Conservation (phyloP, 2,888 invertebrate species). For the Troides helena region DNA sequence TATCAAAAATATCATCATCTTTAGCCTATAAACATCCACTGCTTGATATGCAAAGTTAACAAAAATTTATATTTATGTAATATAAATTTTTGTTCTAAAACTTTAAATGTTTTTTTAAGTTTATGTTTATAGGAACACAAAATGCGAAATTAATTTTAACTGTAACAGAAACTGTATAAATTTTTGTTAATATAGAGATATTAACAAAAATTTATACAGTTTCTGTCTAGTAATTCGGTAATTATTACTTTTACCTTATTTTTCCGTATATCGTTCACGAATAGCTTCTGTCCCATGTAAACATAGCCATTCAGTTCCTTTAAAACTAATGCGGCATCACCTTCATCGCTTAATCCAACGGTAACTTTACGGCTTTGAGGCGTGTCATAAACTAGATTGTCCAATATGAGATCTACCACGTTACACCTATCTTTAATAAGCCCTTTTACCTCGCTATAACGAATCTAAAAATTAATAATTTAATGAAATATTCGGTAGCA, state of each 20-base stretch:
- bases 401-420: constrained; percentile 41
- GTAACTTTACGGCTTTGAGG: constrained; percentile 39
- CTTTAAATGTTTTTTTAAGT: too few relatives aligned
- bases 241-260: constrained; percentile 36
- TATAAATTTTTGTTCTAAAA: too few relatives aligned
- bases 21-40: too few relatives aligned
- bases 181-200: background rate
- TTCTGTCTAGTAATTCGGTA: background rate
- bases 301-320: constrained; percentile 42
- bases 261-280: constrained; percentile 41
- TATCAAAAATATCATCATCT: too few relatives aligned
- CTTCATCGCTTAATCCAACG: constrained; percentile 44
- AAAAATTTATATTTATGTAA: too few relatives aligned
- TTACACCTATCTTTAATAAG: constrained; percentile 43
- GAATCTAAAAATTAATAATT: constrained; percentile 34
- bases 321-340: constrained; percentile 41
- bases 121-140: too few relatives aligned
- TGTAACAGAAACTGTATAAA: too few relatives aligned
- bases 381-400: constrained; percentile 41
- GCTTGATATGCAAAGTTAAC: too few relatives aligned
- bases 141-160: too few relatives aligned
- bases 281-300: constrained; percentile 38
- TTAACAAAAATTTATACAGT: background rate
- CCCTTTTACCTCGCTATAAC: constrained; percentile 37
- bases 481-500: background rate